Base-by-base conservation (phyloP, 2,888 invertebrate species). In the Phlogophora meticulosa region DNA sequence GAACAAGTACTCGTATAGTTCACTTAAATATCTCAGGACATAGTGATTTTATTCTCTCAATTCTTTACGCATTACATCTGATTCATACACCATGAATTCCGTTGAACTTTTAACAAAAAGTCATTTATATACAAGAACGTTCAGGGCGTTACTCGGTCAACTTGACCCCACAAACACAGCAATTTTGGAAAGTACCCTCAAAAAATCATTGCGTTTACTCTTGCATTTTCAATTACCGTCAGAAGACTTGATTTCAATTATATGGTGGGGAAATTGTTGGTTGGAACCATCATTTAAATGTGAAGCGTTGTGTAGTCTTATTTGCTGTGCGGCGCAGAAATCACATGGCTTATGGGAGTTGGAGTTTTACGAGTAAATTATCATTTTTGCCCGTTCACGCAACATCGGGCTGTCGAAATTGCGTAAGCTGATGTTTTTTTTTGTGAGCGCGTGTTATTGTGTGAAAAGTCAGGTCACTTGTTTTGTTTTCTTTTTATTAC, bases 241-340 rank as follows among this genome's bases (percentile, higher is more conserved):
- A 80, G 82, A 83, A 82, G 81, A 85, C 82, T 86, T 87, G 85
- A 86, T 89, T 86, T 88, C 90, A 89, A 90, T 89, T 89, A 89
- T 82, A 86, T 73, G 85, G 85, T 82, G 81, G 74, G 78, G 76
- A 88, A 89, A 89, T 88, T 89, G 87, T 81, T 78, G 88, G 86
- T 80, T 85, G 79, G 72, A 80, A 82, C 83, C 81, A 81, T 83
- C 81, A 84, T 88, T 89, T 88, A 87, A 81, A 80, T 83, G 79
- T 77, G 72, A 81, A 82, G 76, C 76, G 78, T 66, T 74, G 48
- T 70, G 69, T 77, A 72, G 81, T 72, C 60, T 72, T 85, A 85
- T 87, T 87, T 87, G 81, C 76, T 72, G 78, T 78, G 75, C 61
- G 79, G 81, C 83, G 78, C 83, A 78, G 84, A 87, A 84, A 88